Conservation (phyloP, 2,113 vertebrate genomes). For the Corythaeola cristata region DNA sequence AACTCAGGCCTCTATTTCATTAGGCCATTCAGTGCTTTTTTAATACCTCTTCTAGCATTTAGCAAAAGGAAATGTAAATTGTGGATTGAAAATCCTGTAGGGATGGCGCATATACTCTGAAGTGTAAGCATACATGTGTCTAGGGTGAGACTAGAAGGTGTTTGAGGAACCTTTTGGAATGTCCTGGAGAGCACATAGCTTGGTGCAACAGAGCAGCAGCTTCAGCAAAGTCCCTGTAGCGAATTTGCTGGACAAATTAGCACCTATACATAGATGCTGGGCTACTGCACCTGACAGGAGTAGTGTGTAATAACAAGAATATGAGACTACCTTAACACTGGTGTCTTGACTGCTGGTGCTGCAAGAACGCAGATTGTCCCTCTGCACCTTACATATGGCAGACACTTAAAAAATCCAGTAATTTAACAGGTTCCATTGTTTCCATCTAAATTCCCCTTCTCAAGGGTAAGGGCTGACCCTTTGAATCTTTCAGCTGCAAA, state of each 20-base stretch:
- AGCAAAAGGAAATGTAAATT: background rate
- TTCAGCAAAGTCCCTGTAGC: background rate
- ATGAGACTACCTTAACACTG: background rate
- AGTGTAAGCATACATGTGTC: background rate
- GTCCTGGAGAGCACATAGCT: background rate
- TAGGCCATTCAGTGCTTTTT: background rate
- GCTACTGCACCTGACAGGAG: background rate
- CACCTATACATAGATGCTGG: background rate
- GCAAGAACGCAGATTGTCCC: rapidly evolving
- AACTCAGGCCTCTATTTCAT: background rate
- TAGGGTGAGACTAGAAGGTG: background rate
- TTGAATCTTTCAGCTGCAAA: background rate
- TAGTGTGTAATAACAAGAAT: background rate
- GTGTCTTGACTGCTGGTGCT: background rate
- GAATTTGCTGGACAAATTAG: background rate
- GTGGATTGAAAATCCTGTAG: background rate
- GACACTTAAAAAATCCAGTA: background rate
- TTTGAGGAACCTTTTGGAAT: background rate
- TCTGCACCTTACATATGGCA: background rate
- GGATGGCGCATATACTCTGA: background rate
- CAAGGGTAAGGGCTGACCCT: background rate
- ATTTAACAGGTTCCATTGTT: background rate
- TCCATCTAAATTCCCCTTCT: background rate
- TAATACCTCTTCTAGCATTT: background rate
- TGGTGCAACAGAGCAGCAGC: background rate